Conservation (phyloP, 2,113 vertebrate species). For the Tragelaphus imberbis region DNA sequence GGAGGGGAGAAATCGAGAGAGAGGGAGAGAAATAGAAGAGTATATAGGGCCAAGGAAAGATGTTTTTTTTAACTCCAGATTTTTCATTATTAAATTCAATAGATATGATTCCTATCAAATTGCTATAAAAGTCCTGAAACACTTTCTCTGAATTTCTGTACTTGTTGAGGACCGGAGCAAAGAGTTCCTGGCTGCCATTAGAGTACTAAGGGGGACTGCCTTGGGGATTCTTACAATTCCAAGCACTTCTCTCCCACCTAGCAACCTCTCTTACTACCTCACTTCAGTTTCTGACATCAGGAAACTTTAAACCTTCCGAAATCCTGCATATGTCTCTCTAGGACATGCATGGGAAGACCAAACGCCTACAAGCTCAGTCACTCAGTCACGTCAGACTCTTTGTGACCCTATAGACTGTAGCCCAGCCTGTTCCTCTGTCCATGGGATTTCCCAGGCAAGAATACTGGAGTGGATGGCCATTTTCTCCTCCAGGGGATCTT, state of each 20-base stretch:
- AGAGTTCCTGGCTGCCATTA: neutral
- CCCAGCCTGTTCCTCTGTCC: neutral
- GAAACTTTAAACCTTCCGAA: neutral
- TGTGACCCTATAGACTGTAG: accelerated
- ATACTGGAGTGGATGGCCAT: neutral
- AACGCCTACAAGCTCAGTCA: neutral
- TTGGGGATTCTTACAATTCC: neutral
- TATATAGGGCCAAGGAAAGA: neutral
- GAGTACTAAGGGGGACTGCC: neutral
- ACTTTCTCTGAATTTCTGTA: neutral
- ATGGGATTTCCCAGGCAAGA: neutral
- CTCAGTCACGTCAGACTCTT: neutral
- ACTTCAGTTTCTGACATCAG: neutral
- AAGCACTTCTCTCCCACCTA: neutral
- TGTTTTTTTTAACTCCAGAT: neutral
- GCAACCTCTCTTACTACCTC: neutral
- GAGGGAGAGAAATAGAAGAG: neutral
- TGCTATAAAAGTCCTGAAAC: neutral
- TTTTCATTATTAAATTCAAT: neutral
- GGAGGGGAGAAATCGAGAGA: neutral
- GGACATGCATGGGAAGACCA: neutral
- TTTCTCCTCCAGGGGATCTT: neutral
- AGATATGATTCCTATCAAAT: neutral
- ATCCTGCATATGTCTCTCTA: slow-evolving; percentile 50
- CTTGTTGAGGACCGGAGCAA: neutral